phyloP scores from a whole-genome alignment of 23 tunicate genomes.

The Botrylloides violaceus region DNA sequence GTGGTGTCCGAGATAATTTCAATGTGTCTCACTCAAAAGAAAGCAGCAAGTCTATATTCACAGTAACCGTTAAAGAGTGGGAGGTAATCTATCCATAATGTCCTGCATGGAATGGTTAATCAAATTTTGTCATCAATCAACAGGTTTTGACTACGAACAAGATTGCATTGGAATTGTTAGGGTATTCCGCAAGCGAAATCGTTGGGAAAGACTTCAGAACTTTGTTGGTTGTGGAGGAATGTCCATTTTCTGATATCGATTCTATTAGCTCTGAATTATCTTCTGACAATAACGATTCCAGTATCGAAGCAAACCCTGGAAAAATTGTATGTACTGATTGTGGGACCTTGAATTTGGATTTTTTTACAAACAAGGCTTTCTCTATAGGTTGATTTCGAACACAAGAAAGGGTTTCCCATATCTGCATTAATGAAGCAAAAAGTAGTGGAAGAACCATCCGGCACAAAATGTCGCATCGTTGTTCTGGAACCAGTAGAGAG shows the following conservation, averaged over 20 bases:
- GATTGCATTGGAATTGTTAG: constrained; percentile 40
- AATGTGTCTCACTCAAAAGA: not conserved
- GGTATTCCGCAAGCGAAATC: constrained; percentile 28
- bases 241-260: not conserved
- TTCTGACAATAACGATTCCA: too few relatives aligned
- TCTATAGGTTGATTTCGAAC: constrained; percentile 41
- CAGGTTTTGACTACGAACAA: constrained; percentile 53
- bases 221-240: constrained; percentile 9
- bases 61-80: constrained; percentile 2
- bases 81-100: too few relatives aligned
- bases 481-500: constrained; percentile 37
- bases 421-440: constrained; percentile 57
- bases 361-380: not conserved
- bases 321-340: not conserved
- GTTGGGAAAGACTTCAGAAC: constrained; percentile 18
- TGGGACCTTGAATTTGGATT: not conserved
- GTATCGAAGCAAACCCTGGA: not conserved
- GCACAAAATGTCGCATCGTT: constrained; percentile 29
- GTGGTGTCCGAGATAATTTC: constrained; percentile 4
- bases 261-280: too few relatives aligned
- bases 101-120: too few relatives aligned
- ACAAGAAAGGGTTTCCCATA: constrained; percentile 24
- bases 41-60: not conserved
- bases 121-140: not conserved
- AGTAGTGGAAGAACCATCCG: constrained; percentile 24